These are phyloP conservation scores for Nysson spinosus DNA, from an alignment of 2,888 invertebrate species.

Conservation along the genomic window DNA sequence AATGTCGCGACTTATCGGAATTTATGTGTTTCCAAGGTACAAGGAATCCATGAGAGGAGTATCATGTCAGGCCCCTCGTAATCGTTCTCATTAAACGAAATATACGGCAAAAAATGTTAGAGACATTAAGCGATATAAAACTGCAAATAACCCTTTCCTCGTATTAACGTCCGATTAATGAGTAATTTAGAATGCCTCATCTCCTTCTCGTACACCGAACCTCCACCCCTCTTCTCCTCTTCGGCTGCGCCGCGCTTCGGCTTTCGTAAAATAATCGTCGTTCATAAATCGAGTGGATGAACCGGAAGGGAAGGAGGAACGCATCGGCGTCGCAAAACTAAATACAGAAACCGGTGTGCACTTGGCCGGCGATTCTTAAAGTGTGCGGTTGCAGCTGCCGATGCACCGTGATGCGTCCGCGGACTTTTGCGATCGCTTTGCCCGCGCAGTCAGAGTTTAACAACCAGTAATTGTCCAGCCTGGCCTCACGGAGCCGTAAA, in stretches of 20 bases:
- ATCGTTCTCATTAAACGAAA: slow-evolving; percentile 40
- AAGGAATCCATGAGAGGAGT: slow-evolving; percentile 6
- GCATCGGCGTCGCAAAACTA: slow-evolving; percentile 28
- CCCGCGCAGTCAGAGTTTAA: slow-evolving; percentile 64
- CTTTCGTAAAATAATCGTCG: slow-evolving; percentile 22
- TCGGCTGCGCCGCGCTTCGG: background rate
- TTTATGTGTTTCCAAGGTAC: slow-evolving; percentile 11
- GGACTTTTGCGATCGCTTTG: slow-evolving; percentile 56
- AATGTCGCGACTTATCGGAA: too few relatives aligned
- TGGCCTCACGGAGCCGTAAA: slow-evolving; percentile 70
- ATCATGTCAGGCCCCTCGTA: slow-evolving; percentile 22
- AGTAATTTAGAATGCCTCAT: slow-evolving; percentile 31
- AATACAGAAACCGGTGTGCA: slow-evolving; percentile 43
- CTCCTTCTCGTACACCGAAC: background rate
- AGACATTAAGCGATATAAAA: slow-evolving; percentile 28
- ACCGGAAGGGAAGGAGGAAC: background rate
- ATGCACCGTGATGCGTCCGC: slow-evolving; percentile 44
- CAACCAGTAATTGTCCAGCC: slow-evolving; percentile 73
- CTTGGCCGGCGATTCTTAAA: slow-evolving; percentile 38
- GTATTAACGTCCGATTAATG: slow-evolving; percentile 44
- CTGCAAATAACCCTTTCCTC: slow-evolving; percentile 38
- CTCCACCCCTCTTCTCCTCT: background rate
- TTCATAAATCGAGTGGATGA: slow-evolving; percentile 41
- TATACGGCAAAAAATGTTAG: slow-evolving; percentile 19
- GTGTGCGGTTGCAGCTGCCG: slow-evolving; percentile 52